Evolutionary conservation across 2,797 vertebrate species (phyloP).

Genomic region (Gorsachius magnificus): DNA sequence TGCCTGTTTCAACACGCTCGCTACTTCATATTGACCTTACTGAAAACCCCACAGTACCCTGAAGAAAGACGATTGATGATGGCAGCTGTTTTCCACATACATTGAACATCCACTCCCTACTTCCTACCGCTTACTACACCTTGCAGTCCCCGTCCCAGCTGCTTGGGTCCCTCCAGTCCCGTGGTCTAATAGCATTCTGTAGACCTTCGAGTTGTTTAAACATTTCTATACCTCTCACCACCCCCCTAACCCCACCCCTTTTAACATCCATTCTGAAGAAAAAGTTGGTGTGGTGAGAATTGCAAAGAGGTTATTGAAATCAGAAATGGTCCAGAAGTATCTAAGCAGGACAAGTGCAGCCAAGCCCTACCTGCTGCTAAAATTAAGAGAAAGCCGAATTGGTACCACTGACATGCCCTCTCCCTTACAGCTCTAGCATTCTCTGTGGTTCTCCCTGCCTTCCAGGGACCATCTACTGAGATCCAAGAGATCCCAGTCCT

Average conservation of each 20-base stretch:
- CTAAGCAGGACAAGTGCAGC: neutral
- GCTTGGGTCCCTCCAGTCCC: neutral
- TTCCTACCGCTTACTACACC: neutral
- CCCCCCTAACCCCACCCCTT: neutral
- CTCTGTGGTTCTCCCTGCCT: neutral
- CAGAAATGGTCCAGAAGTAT: neutral
- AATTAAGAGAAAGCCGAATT: neutral
- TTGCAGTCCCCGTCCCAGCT: neutral
- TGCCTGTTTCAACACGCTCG: neutral
- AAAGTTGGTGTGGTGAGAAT: neutral
- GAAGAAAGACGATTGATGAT: neutral
- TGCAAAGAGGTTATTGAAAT: neutral
- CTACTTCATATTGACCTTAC: neutral
- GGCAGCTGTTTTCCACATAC: neutral
- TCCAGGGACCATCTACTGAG: neutral
- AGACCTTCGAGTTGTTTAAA: neutral
- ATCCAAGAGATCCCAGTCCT: neutral
- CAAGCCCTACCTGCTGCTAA: neutral
- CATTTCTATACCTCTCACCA: neutral
- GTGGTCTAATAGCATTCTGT: neutral
- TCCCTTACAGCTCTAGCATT: neutral
- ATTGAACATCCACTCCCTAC: neutral
- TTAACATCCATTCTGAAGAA: neutral
- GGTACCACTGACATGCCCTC: neutral
- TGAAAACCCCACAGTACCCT: neutral